phyloP scores from a whole-genome alignment of 1,140 invertebrate species.

The Sitobion miscanthi region DNA sequence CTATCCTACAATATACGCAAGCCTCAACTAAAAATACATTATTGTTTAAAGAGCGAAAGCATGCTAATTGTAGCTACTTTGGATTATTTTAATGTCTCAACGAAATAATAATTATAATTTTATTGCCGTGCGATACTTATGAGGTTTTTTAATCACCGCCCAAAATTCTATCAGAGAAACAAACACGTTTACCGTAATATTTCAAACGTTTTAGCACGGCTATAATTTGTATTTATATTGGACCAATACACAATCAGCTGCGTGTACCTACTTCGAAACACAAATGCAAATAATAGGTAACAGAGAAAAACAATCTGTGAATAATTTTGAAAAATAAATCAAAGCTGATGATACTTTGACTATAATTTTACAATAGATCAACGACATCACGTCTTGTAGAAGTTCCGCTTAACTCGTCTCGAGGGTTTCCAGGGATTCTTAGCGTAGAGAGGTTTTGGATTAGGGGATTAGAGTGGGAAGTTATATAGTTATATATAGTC shows the following conservation, averaged over 20 bases:
- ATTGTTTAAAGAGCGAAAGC: neutral
- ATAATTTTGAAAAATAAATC: neutral
- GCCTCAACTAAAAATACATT: neutral
- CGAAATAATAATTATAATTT: neutral
- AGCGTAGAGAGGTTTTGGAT: neutral
- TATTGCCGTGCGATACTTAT: neutral
- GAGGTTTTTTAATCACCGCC: neutral
- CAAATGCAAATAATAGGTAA: neutral
- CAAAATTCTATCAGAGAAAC: neutral
- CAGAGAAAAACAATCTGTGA: neutral
- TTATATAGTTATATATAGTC: neutral
- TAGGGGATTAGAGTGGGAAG: neutral
- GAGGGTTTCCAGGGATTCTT: neutral
- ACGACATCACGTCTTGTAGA: neutral
- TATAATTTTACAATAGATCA: neutral
- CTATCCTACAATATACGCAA: no score
- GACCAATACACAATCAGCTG: neutral
- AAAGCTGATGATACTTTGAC: neutral
- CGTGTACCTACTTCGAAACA: neutral
- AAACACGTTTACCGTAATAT: neutral
- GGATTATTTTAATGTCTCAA: neutral
- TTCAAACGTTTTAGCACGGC: neutral
- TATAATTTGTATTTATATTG: neutral
- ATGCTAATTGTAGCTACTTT: neutral
- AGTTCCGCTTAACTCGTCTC: neutral